Base-by-base conservation (phyloP, 2,797 vertebrate genomes). In the Columba guinea region DNA sequence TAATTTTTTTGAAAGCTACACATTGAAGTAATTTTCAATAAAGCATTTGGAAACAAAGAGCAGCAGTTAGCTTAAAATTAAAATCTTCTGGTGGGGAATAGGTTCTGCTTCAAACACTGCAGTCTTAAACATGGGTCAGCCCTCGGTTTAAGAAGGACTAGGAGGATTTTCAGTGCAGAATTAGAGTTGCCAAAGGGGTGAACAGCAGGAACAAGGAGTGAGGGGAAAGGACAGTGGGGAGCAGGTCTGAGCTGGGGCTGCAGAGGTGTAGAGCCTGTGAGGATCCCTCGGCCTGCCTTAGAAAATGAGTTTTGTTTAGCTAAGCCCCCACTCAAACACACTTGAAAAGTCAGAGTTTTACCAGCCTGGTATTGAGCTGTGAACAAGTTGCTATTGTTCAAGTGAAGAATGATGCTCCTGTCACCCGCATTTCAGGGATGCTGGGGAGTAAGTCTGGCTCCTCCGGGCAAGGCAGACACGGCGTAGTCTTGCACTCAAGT, bases 21-120 rank as follows among this genome's bases (percentile, higher is more conserved):
- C 91, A 91, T 93, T 96, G 97, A 97, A 97, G n/a, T 70, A 97
- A 97, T 97, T 96, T 97, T 52, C 93, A 95, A 84, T 87, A 94
- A 96, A 95, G 77, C 90, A 44, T 94, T 96, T 97, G 94, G 94
- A 96, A 96, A 95, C 89, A 94, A 94, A 96, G 90, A 2, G 0
- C 85, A 56, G 91, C 91, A 80, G 92, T 97, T 90, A 62, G 88
- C 67, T 95, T 64, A 58, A 95, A 97, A 97, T 97, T 92, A 95
- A 93, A 96, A 95, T 97, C 96, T 97, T 90, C 95, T 97, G 96
- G 92, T 87, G 85, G 60, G 52, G 64, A 96, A 70, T 32, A 84
- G 62, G 73, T 89, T 89, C 76, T 49, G 93, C 89, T 96, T 96
- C 90, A 95, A 95, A 93, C 78, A 60, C 39, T 17, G 2, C 3